Evolutionary conservation across 53 echinoderm and acorn worm genomes (phyloP), one percentile per base, ranked within the genome.

Genomic region (Pentamera pediparva): DNA sequence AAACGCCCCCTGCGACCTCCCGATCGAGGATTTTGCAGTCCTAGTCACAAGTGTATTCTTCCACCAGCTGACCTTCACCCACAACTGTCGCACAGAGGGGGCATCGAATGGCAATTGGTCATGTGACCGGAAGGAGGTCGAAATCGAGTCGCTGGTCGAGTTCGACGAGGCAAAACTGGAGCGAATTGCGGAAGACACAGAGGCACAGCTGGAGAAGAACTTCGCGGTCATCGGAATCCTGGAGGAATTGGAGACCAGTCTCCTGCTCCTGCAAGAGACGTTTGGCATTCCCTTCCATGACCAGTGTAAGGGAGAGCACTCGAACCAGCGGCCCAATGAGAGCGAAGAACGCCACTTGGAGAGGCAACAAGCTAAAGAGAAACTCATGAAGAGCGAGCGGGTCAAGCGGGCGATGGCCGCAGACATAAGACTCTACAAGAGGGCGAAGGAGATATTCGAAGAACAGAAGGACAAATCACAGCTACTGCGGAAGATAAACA

Each of bases 401-500:
- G 65, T 62, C n/a, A 31, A 17, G 25, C 35, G 25, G 18, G 37
- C 37, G 5, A 4, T 62, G 38, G 6, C 35, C 12, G 63, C 35
- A 4, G 63, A 62, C 21, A 11, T 62, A n/a, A 62, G 38, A 35
- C 63, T 62, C 6, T 62, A 62, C 25, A 31, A 19, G 6, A 33
- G 37, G 35, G 63, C 63, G 6, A 62, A 62, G 37, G 39, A 62
- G 38, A 33, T 62, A 12, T 62, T 62, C 22, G 35, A 62, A 5
- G n/a, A 62, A 21, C 63, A 62, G 25, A 62, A 62, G 25, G 37
- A n/a, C n/a, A 62, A 20, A 35, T 62, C 63, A n/a, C n/a, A n/a
- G n/a, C n/a, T n/a, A n/a, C n/a, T n/a, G n/a, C n/a, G n/a, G n/a
- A n/a, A n/a, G n/a, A n/a, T n/a, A n/a, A n/a, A n/a, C n/a, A n/a